phyloP scores from a whole-genome alignment of 2,888 invertebrate genomes.

The Trichogramma evanescens region DNA sequence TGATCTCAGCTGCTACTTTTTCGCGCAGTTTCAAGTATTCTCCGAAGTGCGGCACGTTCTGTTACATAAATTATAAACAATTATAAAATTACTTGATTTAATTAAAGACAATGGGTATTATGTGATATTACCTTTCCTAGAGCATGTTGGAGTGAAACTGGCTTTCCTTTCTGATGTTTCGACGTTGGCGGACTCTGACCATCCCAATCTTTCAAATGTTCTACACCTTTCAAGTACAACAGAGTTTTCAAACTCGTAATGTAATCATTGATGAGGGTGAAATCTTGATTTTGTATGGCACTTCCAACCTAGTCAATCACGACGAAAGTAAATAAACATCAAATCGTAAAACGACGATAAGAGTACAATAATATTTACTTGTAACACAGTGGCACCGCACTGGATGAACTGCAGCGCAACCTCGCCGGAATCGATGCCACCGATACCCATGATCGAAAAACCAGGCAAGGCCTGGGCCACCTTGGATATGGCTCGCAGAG shows the following conservation, averaged over 20 bases:
- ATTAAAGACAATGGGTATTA: neutral
- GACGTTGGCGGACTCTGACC: constrained; percentile 89
- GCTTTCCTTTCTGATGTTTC: constrained; percentile 91
- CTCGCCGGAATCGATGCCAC: constrained; percentile 96
- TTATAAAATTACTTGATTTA: neutral
- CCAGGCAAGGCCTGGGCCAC: constrained; percentile 78
- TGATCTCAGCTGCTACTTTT: constrained; percentile 50
- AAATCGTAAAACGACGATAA: neutral
- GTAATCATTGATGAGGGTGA: constrained; percentile 93
- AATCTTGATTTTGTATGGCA: constrained; percentile 97
- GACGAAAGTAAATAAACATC: neutral
- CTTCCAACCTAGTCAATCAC: constrained; percentile 69
- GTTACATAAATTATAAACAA: neutral
- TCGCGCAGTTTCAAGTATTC: constrained; percentile 70
- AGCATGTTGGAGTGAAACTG: constrained; percentile 61
- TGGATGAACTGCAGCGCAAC: constrained; percentile 89
- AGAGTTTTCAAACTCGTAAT: constrained; percentile 80
- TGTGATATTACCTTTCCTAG: constrained; percentile 57
- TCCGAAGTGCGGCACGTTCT: constrained; percentile 87
- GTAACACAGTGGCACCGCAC: constrained; percentile 86
- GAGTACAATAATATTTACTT: constrained; percentile 52
- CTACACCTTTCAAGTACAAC: constrained; percentile 70
- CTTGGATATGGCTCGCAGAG: constrained; percentile 82
- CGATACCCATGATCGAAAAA: constrained; percentile 90
- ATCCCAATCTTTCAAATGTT: constrained; percentile 68